These are phyloP conservation scores for Sarcophaga subvicina DNA, from an alignment of 2,888 invertebrate genomes.

Conservation along the genomic window DNA sequence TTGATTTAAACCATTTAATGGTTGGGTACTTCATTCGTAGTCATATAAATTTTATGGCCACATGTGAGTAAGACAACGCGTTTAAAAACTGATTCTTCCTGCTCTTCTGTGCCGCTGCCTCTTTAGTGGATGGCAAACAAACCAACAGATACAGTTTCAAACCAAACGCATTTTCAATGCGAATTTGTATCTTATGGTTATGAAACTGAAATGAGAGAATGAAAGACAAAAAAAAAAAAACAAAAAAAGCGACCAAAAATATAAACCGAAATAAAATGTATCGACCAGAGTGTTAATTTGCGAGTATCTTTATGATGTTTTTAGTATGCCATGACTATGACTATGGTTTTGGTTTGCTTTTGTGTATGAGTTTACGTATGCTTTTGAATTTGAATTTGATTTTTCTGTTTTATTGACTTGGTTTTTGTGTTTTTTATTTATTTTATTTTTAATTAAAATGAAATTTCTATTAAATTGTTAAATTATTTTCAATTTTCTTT, in stretches of 20 bases:
- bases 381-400: conserved; percentile 33
- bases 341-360: neutral
- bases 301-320: conserved; percentile 64
- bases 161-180: neutral
- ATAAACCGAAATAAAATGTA: conserved; percentile 32
- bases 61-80: neutral
- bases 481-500: no score
- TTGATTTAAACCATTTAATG: neutral
- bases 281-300: conserved; percentile 60
- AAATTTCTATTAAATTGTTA: no score
- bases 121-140: neutral
- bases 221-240: conserved; percentile 17
- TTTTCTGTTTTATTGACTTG: neutral
- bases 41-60: neutral
- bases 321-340: neutral
- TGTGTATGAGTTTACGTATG: neutral
- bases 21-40: neutral
- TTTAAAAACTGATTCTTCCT: neutral
- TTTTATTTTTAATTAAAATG: neutral
- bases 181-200: conserved; percentile 48
- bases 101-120: neutral
- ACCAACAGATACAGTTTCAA: neutral
- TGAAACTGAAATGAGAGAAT: conserved; percentile 59
- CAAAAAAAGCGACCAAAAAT: conserved; percentile 33
- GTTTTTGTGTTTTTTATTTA: conserved; percentile 7